phyloP scores from a whole-genome alignment of 37 sponge, comb jelly and placozoan genomes.

The Ianthella basta region DNA sequence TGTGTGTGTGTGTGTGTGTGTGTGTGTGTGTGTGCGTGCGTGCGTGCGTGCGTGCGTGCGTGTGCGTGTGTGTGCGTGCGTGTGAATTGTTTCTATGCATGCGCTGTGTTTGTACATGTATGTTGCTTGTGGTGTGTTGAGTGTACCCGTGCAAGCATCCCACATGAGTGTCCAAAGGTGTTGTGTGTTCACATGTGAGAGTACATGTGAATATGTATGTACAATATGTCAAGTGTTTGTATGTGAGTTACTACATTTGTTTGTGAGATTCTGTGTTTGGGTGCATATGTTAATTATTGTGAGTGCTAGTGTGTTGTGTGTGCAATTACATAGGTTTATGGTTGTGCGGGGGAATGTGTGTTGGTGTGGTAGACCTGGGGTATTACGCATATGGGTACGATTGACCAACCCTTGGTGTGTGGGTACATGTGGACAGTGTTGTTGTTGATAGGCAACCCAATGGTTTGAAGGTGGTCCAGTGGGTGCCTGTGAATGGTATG shows the following conservation, averaged over 20 bases:
- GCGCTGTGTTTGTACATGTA: not conserved
- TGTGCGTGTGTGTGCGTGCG: not conserved
- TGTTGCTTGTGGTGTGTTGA: not conserved
- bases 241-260: not conserved
- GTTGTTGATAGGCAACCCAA: not conserved
- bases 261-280: not conserved
- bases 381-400: too few species aligned
- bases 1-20: not conserved
- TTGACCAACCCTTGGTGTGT: slow-evolving; percentile 26
- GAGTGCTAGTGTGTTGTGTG: too few species aligned
- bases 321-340: too few species aligned
- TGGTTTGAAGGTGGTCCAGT: slow-evolving; percentile 10
- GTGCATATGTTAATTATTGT: too few species aligned
- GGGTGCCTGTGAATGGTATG: slow-evolving; percentile 15
- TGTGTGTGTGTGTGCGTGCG: not conserved
- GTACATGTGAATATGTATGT: not conserved
- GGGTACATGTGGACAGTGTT: slow-evolving; percentile 18
- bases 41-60: not conserved
- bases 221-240: not conserved
- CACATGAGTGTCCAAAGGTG: not conserved
- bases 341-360: slow-evolving; percentile 7
- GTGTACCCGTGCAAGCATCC: not conserved
- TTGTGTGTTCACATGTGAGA: not conserved
- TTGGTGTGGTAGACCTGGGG: too few species aligned
- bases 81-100: not conserved